Percentiles rank a stretch among this genome's conserved stretches.
These are phyloP conservation scores for Agrotis ipsilon DNA, from an alignment of 2,888 invertebrate genomes.

Conservation along the genomic window DNA sequence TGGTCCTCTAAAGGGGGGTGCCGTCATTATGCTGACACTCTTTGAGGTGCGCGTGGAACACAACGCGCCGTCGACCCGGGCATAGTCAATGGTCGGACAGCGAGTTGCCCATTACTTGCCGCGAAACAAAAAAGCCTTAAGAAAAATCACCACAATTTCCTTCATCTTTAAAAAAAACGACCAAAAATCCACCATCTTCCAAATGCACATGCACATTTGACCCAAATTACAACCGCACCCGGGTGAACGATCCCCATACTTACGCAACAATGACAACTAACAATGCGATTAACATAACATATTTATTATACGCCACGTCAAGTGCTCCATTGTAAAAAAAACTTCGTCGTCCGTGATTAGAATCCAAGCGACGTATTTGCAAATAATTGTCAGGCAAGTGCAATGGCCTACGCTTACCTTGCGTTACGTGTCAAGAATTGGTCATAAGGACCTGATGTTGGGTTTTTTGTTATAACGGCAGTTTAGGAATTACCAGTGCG, in stretches of 20 bases:
- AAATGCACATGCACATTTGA: constrained; percentile 43
- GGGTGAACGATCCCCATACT: constrained; percentile 64
- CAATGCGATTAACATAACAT: constrained; percentile 83
- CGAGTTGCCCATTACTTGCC: no score
- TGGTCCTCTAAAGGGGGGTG: no score
- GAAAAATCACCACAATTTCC: no score
- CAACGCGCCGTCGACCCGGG: no score
- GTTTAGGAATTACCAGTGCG: constrained; percentile 51
- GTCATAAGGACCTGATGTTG: constrained; percentile 48
- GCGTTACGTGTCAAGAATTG: constrained; percentile 79
- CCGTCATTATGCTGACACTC: no score
- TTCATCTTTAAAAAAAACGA: background rate
- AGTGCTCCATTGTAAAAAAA: constrained; percentile 79
- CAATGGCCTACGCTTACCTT: constrained; percentile 88
- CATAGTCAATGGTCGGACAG: no score
- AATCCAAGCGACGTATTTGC: constrained; percentile 81
- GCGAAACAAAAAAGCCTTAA: no score
- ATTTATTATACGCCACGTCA: constrained; percentile 75
- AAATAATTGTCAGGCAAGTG: constrained; percentile 82
- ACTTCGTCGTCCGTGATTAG: constrained; percentile 75
- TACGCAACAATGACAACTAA: constrained; percentile 81
- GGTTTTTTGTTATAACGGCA: constrained; percentile 67
- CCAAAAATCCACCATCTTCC: background rate
- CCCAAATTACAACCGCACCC: constrained; percentile 59
- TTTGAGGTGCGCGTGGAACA: no score